phyloP scores from a whole-genome alignment of 2,113 vertebrate genomes.

The Ceratotherium simum region DNA sequence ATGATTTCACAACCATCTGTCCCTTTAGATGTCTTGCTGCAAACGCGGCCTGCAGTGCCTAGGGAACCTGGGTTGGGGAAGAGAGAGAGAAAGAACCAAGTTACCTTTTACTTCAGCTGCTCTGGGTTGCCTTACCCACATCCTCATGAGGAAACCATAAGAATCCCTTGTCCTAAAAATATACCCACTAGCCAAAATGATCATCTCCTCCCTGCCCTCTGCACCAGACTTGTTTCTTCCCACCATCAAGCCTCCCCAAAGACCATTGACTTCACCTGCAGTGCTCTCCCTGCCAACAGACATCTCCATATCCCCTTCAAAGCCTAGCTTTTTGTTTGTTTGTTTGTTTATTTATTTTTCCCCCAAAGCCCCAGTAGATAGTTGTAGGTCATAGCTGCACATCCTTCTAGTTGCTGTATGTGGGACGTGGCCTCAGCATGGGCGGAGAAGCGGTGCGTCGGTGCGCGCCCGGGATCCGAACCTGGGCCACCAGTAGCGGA shows the following conservation, averaged over 20 bases:
- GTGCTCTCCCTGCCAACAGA: not conserved
- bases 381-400: no score
- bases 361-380: no score
- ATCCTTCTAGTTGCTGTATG: no score
- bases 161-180: constrained; percentile 56
- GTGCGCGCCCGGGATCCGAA: no score
- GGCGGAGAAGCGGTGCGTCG: no score
- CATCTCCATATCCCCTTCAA: not conserved
- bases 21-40: constrained; percentile 94
- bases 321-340: not conserved
- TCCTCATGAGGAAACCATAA: constrained; percentile 52
- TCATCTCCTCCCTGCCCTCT: not conserved
- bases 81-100: not conserved
- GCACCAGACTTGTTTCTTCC: not conserved
- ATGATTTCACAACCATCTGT: constrained; percentile 98
- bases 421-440: no score
- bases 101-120: constrained; percentile 14
- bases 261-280: not conserved
- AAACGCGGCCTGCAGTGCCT: constrained; percentile 96
- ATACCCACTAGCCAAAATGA: constrained; percentile 1
- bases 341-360: no score
- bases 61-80: constrained; percentile 91
- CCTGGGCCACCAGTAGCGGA: no score
- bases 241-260: not conserved
- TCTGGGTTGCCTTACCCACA: constrained; percentile 14